phyloP scores from a whole-genome alignment of 2,888 invertebrate genomes.

The Ophioninae sp. region DNA sequence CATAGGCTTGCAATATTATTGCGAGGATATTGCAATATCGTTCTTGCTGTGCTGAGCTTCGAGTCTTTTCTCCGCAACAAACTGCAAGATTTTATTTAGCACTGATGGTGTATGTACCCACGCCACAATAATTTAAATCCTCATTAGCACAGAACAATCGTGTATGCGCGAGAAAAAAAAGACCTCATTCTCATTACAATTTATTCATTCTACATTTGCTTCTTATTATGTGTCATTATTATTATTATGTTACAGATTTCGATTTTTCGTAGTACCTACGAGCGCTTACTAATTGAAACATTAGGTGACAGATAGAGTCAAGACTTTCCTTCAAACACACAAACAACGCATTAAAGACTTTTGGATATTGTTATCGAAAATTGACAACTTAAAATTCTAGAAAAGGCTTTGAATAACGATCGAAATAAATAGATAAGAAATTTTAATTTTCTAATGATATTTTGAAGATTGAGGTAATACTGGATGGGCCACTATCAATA shows the following conservation, averaged over 20 bases:
- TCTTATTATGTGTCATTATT: background rate
- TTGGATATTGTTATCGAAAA: no score
- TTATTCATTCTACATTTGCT: background rate
- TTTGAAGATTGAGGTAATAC: no score
- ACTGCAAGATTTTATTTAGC: conserved; percentile 23
- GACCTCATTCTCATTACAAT: background rate
- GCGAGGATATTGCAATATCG: background rate
- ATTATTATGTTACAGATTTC: background rate
- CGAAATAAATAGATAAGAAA: no score
- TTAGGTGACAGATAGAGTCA: no score
- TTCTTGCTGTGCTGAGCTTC: conserved; percentile 23
- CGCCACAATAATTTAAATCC: conserved; percentile 22
- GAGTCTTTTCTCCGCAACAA: conserved; percentile 15
- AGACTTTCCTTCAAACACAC: no score
- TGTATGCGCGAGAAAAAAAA: background rate
- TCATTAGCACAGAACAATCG: conserved; percentile 16
- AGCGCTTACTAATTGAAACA: no score
- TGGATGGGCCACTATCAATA: no score
- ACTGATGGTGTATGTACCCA: conserved; percentile 37
- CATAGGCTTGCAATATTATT: conserved; percentile 25
- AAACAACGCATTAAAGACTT: no score
- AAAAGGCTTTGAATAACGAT: no score
- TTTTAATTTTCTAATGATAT: no score
- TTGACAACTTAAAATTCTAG: no score
- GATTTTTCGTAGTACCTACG: background rate